Evolutionary conservation across 2,888 invertebrate species (phyloP).

Genomic region (Allacma fusca): DNA sequence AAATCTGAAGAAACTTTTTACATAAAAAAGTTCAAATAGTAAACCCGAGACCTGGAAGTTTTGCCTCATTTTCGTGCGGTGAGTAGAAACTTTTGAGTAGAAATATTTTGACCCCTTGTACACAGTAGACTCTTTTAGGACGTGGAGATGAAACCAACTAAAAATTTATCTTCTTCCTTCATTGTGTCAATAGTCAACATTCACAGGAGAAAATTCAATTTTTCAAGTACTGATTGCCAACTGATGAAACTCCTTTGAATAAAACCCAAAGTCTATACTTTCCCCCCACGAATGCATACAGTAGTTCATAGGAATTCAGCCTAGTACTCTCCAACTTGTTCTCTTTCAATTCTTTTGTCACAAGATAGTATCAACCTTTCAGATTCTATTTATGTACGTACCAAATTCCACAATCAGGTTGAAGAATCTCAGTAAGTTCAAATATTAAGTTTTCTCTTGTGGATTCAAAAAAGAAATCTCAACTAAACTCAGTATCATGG

Average conservation of each 20-base stretch:
- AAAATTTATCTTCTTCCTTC: slow-evolving; percentile 1
- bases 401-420: not conserved
- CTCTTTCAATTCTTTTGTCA: too few species aligned
- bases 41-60: slow-evolving; percentile 34
- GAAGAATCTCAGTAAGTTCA: not conserved
- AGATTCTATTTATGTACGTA: too few species aligned
- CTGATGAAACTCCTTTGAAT: not conserved
- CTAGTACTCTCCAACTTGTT: too few species aligned
- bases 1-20: slow-evolving; percentile 43
- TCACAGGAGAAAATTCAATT: not conserved
- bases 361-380: too few species aligned
- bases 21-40: slow-evolving; percentile 49
- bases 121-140: slow-evolving; percentile 5
- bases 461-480: not conserved
- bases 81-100: slow-evolving; percentile 27
- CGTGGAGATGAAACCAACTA: not conserved
- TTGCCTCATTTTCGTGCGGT: slow-evolving; percentile 33
- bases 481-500: not conserved
- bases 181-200: slow-evolving; percentile 12
- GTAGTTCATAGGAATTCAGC: too few species aligned
- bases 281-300: too few species aligned
- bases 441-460: not conserved
- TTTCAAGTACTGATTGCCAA: not conserved
- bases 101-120: slow-evolving; percentile 40
- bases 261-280: not conserved